phyloP scores from a whole-genome alignment of 2,888 invertebrate genomes.

The Laothoe populi region DNA sequence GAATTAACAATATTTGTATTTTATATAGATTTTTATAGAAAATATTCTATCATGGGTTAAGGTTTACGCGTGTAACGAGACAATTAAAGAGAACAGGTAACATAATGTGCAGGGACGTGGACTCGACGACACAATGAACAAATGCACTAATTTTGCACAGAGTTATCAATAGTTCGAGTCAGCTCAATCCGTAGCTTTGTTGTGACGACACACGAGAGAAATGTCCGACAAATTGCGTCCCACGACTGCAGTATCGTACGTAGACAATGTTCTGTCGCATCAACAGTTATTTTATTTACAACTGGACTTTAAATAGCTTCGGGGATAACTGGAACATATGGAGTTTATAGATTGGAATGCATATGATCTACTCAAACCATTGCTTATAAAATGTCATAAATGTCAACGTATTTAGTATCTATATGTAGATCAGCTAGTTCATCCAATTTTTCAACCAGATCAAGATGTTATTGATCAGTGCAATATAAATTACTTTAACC shows the following conservation, averaged over 20 bases:
- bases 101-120: slow-evolving; percentile 44
- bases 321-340: not conserved
- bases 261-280: slow-evolving; percentile 61
- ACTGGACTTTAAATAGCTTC: slow-evolving; percentile 43
- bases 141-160: slow-evolving; percentile 68
- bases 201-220: slow-evolving; percentile 72
- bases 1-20: too few species aligned
- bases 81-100: slow-evolving; percentile 47
- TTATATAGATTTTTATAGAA: too few species aligned
- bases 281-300: slow-evolving; percentile 72
- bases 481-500: too few species aligned
- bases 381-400: too few species aligned
- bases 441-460: too few species aligned
- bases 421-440: too few species aligned
- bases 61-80: too few species aligned
- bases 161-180: slow-evolving; percentile 72
- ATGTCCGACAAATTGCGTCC: slow-evolving; percentile 76
- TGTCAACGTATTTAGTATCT: too few species aligned
- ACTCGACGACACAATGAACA: slow-evolving; percentile 54
- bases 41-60: too few species aligned
- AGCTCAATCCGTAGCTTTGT: slow-evolving; percentile 71
- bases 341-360: too few species aligned
- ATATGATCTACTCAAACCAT: too few species aligned
- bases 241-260: slow-evolving; percentile 54
- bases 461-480: too few species aligned